These are phyloP conservation scores for Drosophila quadrilineata DNA, from an alignment of 1,140 invertebrate species.

Conservation along the genomic window DNA sequence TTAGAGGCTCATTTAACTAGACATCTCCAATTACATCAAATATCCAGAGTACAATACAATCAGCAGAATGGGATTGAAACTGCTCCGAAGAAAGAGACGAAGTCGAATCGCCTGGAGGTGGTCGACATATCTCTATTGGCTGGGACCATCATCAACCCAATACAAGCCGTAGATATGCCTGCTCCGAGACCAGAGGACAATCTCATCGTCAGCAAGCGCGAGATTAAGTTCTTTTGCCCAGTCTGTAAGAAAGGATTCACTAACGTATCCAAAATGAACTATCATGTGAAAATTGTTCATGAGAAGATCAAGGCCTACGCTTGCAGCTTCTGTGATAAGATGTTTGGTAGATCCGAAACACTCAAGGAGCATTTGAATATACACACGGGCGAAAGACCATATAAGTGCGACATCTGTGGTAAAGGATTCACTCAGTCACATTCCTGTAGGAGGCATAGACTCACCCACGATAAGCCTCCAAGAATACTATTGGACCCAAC, in stretches of 20 bases:
- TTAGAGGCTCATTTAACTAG: slow-evolving; percentile 67
- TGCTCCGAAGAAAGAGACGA: background rate
- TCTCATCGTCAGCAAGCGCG: slow-evolving; percentile 71
- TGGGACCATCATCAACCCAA: slow-evolving; percentile 72
- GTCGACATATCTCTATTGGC: slow-evolving; percentile 69
- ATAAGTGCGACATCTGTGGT: slow-evolving; percentile 59
- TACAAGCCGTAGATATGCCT: slow-evolving; percentile 62
- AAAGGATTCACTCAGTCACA: slow-evolving; percentile 74
- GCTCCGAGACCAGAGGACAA: slow-evolving; percentile 70
- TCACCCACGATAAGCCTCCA: slow-evolving; percentile 56
- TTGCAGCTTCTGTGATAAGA: slow-evolving; percentile 68
- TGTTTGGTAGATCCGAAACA: slow-evolving; percentile 72
- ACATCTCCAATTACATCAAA: no score
- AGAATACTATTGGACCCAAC: no score
- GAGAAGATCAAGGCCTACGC: slow-evolving; percentile 74
- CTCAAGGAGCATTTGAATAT: slow-evolving; percentile 72
- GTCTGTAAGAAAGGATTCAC: slow-evolving; percentile 71
- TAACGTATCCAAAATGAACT: slow-evolving; percentile 65
- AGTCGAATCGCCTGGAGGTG: slow-evolving; percentile 54
- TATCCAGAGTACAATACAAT: no score
- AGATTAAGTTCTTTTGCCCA: slow-evolving; percentile 68
- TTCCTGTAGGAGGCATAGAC: slow-evolving; percentile 70
- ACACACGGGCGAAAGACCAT: slow-evolving; percentile 81
- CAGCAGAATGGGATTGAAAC: slow-evolving; percentile 64
- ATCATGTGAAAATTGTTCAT: slow-evolving; percentile 71